phyloP scores from a whole-genome alignment of 2,113 vertebrate species.

The Saccopteryx leptura region DNA sequence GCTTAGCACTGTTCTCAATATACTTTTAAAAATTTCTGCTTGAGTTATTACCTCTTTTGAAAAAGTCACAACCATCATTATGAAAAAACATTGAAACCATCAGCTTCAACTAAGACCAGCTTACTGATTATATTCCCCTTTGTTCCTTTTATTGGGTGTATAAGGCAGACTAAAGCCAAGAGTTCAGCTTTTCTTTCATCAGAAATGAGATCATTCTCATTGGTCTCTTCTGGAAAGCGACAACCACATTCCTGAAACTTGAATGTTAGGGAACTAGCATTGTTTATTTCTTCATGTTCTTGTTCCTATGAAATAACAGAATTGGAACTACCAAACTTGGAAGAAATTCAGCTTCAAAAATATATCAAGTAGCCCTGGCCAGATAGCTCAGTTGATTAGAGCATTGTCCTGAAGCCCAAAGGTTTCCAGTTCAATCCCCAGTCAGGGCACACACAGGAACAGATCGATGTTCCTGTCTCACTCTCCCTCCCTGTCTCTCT shows the following conservation, averaged over 20 bases:
- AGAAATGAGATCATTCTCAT: slow-evolving; percentile 10
- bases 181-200: slow-evolving; percentile 27
- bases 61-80: slow-evolving; percentile 44
- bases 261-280: not conserved
- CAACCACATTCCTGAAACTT: slow-evolving; percentile 24
- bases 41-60: not conserved
- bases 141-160: not conserved
- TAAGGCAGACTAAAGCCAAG: not conserved
- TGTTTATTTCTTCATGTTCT: slow-evolving; percentile 62
- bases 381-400: no score
- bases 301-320: slow-evolving; percentile 22
- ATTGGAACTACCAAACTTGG: slow-evolving; percentile 34
- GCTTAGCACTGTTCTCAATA: not conserved
- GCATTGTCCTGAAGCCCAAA: no score
- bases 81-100: not conserved
- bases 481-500: no score
- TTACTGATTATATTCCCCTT: not conserved
- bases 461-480: no score
- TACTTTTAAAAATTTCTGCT: slow-evolving; percentile 4
- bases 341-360: slow-evolving; percentile 48
- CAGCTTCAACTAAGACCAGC: not conserved
- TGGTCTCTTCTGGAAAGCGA: slow-evolving; percentile 37
- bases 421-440: no score
- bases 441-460: no score
- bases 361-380: not conserved